Percentiles rank a stretch among this genome's conserved stretches.
Evolutionary conservation across 2,797 vertebrate species (phyloP).

Genomic region (Eurystomus glaucurus): DNA sequence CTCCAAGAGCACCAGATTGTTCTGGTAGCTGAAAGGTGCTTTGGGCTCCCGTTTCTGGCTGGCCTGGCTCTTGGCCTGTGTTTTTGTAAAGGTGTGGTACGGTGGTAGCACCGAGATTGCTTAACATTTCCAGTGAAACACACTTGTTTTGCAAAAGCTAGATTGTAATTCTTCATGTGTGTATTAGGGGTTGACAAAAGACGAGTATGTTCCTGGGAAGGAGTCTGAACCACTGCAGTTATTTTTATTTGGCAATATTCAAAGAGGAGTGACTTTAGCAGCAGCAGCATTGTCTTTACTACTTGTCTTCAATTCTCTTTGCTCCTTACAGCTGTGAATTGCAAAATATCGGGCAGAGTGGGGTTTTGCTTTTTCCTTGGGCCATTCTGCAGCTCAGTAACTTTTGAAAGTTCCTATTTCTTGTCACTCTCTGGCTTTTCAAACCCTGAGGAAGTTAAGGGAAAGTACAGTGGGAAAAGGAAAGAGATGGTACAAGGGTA

Average conservation of each 20-base stretch:
- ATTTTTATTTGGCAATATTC: background rate
- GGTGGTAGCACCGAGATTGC: background rate
- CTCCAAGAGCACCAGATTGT: background rate
- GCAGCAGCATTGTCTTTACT: background rate
- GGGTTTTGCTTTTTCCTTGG: background rate
- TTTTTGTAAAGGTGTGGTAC: background rate
- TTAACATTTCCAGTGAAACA: background rate
- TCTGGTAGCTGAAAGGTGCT: background rate
- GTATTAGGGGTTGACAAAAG: background rate
- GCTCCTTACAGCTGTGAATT: background rate
- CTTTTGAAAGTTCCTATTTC: background rate
- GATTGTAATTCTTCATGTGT: background rate
- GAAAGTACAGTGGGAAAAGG: background rate
- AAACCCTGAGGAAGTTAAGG: background rate
- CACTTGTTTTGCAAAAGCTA: background rate
- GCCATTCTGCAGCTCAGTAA: background rate
- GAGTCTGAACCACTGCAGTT: background rate
- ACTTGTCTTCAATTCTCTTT: background rate
- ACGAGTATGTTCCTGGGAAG: background rate
- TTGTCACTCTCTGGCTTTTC: background rate
- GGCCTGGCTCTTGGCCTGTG: background rate
- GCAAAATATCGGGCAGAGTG: background rate
- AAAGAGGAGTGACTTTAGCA: background rate
- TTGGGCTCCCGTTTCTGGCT: background rate
- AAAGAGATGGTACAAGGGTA: background rate